phyloP scores from a whole-genome alignment of 2,797 vertebrate species.

The Characodon lateralis region DNA sequence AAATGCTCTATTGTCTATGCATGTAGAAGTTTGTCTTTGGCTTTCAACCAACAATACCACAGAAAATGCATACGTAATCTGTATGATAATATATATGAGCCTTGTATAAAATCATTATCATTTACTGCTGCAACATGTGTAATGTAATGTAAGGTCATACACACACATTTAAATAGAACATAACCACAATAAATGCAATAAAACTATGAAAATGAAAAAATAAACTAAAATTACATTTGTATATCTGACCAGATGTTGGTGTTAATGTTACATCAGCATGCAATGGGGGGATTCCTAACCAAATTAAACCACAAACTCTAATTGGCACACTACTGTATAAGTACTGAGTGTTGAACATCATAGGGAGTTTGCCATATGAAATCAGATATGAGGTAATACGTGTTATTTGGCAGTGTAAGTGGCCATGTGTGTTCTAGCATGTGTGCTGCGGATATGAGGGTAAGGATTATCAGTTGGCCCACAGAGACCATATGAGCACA shows the following conservation, averaged over 20 bases:
- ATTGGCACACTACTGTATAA: slow-evolving; percentile 25
- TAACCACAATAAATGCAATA: too few relatives aligned
- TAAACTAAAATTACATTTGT: not conserved
- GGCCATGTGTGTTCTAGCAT: slow-evolving; percentile 56
- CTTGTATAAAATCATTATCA: not conserved
- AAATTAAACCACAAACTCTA: slow-evolving; percentile 14
- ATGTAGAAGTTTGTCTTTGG: not conserved
- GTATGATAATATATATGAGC: not conserved
- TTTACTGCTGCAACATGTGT: not conserved
- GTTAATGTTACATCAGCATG: not conserved
- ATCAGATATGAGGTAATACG: slow-evolving; percentile 43
- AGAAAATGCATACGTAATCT: not conserved
- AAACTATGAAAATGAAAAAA: not conserved
- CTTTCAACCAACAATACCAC: not conserved
- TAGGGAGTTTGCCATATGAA: slow-evolving; percentile 23
- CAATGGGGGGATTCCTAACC: slow-evolving; percentile 25
- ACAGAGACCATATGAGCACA: slow-evolving; percentile 71
- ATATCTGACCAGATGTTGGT: not conserved
- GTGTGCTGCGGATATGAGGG: slow-evolving; percentile 69
- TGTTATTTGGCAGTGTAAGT: slow-evolving; percentile 48
- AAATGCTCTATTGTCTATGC: not conserved
- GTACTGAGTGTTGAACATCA: not conserved
- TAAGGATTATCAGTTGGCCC: slow-evolving; percentile 69
- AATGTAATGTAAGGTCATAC: too few relatives aligned
- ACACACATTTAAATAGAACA: too few relatives aligned